These are phyloP conservation scores for Aleiodes sp. DNA, from an alignment of 1,140 invertebrate genomes.

Conservation along the genomic window DNA sequence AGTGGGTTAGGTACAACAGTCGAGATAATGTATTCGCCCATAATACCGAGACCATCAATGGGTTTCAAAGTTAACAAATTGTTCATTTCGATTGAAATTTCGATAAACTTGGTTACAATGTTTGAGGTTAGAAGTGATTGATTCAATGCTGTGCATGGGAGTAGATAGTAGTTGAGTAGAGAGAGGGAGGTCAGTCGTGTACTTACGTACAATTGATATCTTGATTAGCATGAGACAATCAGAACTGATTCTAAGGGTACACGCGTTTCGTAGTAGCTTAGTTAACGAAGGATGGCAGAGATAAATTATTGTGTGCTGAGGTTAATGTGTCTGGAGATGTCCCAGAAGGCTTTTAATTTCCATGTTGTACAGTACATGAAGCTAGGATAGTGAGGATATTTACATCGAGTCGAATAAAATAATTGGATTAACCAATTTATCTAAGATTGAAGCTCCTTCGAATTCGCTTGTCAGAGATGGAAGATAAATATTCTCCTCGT, in stretches of 20 bases:
- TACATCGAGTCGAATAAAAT: no score
- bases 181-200: no score
- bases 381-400: not conserved
- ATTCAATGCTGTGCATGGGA: not conserved
- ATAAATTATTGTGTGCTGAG: not conserved
- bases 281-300: constrained; percentile 1
- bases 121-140: not conserved
- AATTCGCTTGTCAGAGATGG: no score
- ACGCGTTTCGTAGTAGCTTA: not conserved
- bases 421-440: no score
- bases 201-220: not conserved
- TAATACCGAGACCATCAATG: not conserved
- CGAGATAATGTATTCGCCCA: not conserved
- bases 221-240: constrained; percentile 18
- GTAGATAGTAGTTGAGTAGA: not conserved
- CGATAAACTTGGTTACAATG: not conserved
- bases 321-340: not conserved
- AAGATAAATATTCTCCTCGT: no score
- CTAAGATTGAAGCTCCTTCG: no score
- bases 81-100: not conserved
- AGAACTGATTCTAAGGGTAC: constrained; percentile 17
- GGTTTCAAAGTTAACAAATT: no score
- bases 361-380: no score
- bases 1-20: not conserved
- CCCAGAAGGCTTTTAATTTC: no score